These are phyloP conservation scores for Prorops nasuta DNA, from an alignment of 1,140 invertebrate species.

Conservation along the genomic window DNA sequence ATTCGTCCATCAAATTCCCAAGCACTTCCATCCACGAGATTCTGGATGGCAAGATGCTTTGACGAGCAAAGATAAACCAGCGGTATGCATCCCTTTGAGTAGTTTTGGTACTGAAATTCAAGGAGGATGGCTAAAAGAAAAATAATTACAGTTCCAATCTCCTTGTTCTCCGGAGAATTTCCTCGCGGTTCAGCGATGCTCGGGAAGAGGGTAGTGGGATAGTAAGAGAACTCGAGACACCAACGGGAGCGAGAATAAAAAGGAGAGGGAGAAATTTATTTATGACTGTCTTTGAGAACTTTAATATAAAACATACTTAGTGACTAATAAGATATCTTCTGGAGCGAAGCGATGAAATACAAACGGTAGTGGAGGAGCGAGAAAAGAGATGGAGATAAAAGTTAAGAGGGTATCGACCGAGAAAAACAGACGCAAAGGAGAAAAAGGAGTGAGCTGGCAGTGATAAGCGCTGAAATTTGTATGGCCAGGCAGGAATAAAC, in stretches of 20 bases:
- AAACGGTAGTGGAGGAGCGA: too few species aligned
- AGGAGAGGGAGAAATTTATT: slow-evolving; percentile 28
- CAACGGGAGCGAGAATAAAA: not conserved
- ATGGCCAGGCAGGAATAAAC: slow-evolving; percentile 1
- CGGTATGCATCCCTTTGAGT: not conserved
- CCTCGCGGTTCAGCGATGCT: slow-evolving; percentile 2
- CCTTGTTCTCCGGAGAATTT: slow-evolving; percentile 25
- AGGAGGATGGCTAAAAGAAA: slow-evolving; percentile 28
- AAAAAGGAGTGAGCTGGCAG: not conserved
- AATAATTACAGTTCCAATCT: slow-evolving; percentile 47
- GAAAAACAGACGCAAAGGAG: not conserved
- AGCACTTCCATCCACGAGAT: too few species aligned
- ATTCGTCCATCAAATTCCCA: too few species aligned
- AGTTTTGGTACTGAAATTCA: slow-evolving; percentile 27
- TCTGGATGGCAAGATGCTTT: not conserved
- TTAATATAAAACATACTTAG: slow-evolving; percentile 8
- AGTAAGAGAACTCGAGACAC: not conserved
- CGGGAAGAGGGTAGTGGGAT: not conserved
- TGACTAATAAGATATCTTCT: slow-evolving; percentile 8
- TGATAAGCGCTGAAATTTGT: not conserved
- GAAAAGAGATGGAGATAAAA: too few species aligned
- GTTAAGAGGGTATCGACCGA: not conserved
- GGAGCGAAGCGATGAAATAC: too few species aligned
- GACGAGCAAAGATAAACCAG: not conserved
- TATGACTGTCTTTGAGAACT: slow-evolving; percentile 28